Evolutionary conservation across 2,888 invertebrate genomes (phyloP).

Genomic region (Drosophila neotestacea): DNA sequence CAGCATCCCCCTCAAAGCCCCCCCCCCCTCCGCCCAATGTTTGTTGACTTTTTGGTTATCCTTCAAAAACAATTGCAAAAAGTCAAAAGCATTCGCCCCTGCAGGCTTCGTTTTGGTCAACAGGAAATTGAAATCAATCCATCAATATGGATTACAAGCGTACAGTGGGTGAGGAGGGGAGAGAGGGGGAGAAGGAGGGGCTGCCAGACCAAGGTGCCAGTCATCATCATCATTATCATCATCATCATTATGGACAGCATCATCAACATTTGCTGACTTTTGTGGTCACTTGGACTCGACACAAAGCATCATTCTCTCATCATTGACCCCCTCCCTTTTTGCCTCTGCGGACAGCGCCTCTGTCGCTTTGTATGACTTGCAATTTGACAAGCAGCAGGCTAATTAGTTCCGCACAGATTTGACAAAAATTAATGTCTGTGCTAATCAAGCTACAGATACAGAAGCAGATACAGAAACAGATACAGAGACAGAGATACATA

Average conservation of each 20-base stretch:
- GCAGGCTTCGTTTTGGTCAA: constrained; percentile 41
- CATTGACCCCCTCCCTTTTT: neutral
- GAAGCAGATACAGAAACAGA: constrained; percentile 14
- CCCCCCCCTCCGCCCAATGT: too few relatives aligned
- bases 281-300: constrained; percentile 46
- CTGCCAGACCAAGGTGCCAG: constrained; percentile 65
- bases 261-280: constrained; percentile 55
- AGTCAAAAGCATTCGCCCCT: constrained; percentile 53
- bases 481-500: constrained; percentile 14
- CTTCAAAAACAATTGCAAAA: constrained; percentile 61
- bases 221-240: constrained; percentile 53
- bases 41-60: constrained; percentile 67
- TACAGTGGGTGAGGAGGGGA: constrained; percentile 32
- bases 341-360: neutral
- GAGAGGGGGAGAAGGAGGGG: neutral
- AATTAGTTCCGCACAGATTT: constrained; percentile 81
- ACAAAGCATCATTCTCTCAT: constrained; percentile 5
- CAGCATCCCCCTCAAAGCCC: neutral
- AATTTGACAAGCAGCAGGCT: constrained; percentile 80
- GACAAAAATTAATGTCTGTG: constrained; percentile 76
- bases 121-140: constrained; percentile 86
- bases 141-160: constrained; percentile 83
- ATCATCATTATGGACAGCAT: constrained; percentile 13
- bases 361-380: constrained; percentile 70
- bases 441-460: constrained; percentile 48